These are phyloP conservation scores for Agrotis clavis DNA, from an alignment of 2,888 invertebrate species.

Conservation along the genomic window DNA sequence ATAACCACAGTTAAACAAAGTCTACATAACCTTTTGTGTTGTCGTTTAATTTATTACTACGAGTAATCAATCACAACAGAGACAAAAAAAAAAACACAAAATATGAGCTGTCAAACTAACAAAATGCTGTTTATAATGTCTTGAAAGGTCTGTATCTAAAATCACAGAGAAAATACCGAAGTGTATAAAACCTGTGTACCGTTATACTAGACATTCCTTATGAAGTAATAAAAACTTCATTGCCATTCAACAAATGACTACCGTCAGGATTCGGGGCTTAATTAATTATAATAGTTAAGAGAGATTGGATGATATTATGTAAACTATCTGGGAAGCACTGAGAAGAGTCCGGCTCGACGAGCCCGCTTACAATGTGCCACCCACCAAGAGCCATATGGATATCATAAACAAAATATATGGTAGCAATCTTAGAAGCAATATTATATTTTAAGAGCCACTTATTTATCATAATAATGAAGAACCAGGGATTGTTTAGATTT, in stretches of 20 bases:
- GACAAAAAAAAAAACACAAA: not conserved
- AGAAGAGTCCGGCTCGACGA: conserved; percentile 62
- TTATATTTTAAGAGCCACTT: conserved; percentile 52
- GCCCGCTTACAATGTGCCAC: conserved; percentile 63
- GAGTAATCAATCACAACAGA: conserved; percentile 1
- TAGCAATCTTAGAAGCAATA: conserved; percentile 57
- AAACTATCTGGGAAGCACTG: conserved; percentile 72
- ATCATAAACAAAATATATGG: conserved; percentile 60
- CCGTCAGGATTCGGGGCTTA: conserved; percentile 74
- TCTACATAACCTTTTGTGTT: not conserved
- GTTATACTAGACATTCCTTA: conserved; percentile 71
- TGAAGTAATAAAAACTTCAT: conserved; percentile 69
- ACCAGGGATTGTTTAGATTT: conserved; percentile 30
- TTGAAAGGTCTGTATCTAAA: conserved; percentile 17
- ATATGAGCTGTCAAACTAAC: conserved; percentile 6
- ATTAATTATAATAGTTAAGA: conserved; percentile 85
- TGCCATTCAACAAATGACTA: conserved; percentile 81
- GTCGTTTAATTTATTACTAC: not conserved
- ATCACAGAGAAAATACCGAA: conserved; percentile 45
- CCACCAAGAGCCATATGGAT: conserved; percentile 62
- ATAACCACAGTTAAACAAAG: not conserved
- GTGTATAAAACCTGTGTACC: conserved; percentile 51
- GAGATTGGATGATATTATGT: conserved; percentile 82
- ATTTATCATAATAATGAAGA: conserved; percentile 52
- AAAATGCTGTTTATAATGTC: conserved; percentile 22